Conservation (phyloP, 2,797 vertebrate species). For the Distichodus sexfasciatus region DNA sequence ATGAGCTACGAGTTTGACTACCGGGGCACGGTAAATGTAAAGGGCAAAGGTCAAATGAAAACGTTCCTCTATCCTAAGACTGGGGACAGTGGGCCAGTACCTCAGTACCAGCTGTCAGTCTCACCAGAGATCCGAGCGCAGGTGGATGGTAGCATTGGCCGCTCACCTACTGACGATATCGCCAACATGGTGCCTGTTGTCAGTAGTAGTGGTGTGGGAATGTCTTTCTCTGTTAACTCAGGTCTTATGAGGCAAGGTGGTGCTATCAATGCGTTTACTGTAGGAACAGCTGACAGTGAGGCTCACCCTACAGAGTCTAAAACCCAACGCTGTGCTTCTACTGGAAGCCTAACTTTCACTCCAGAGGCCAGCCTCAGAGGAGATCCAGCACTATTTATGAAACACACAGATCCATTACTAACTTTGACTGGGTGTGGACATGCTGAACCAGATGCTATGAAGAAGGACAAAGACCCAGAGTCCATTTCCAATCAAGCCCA, state of each 20-base stretch:
- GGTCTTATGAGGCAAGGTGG: conserved; percentile 46
- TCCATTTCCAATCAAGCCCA: too few species aligned
- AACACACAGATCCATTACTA: conserved; percentile 24
- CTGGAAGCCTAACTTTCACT: conserved; percentile 58
- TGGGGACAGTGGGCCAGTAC: conserved; percentile 82
- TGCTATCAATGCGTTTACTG: conserved; percentile 27
- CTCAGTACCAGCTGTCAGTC: conserved; percentile 93
- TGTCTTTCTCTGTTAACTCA: conserved; percentile 36
- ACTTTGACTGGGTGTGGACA: conserved; percentile 29
- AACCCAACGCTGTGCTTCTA: conserved; percentile 57
- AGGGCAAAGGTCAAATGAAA: conserved; percentile 98
- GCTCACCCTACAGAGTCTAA: conserved; percentile 48
- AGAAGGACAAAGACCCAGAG: conserved; percentile 52
- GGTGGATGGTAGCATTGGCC: conserved; percentile 97
- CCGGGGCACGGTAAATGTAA: conserved; percentile 95
- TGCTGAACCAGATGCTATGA: conserved; percentile 42
- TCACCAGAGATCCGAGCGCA: conserved; percentile 95
- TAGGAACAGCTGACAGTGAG: conserved; percentile 37
- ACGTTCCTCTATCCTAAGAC: conserved; percentile 94
- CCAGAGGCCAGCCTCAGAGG: conserved; percentile 53
- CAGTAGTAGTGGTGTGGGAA: not conserved
- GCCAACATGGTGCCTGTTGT: conserved; percentile 81
- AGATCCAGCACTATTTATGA: conserved; percentile 18
- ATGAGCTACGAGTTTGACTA: conserved; percentile 97
- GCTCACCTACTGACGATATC: conserved; percentile 94